Conservation (phyloP, 2,888 invertebrate species). For the Azorinus chamasolen region DNA sequence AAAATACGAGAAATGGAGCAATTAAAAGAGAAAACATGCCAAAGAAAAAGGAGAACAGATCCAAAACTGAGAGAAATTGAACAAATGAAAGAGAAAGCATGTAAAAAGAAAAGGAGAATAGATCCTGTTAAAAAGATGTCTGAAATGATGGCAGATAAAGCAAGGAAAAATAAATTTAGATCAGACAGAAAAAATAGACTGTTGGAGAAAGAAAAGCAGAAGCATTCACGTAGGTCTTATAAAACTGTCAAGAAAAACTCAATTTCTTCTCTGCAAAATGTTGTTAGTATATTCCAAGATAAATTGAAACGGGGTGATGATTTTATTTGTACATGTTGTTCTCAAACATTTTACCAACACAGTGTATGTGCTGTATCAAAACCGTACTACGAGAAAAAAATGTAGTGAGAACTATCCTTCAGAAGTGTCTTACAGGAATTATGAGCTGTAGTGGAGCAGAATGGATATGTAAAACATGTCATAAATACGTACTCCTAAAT, state of each 20-base stretch:
- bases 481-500: too few relatives aligned
- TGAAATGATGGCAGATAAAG: neutral
- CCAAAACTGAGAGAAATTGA: neutral
- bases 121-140: conserved; percentile 2
- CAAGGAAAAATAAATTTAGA: conserved; percentile 3
- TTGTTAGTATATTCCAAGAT: conserved; percentile 9
- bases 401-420: too few relatives aligned
- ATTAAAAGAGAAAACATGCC: neutral
- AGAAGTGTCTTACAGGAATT: too few relatives aligned
- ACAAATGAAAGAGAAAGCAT: neutral
- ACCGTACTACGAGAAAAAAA: too few relatives aligned
- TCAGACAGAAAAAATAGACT: conserved; percentile 4
- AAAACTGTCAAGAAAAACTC: too few relatives aligned
- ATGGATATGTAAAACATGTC: too few relatives aligned
- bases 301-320: conserved; percentile 33
- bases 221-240: neutral
- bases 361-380: too few relatives aligned
- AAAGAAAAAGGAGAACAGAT: neutral
- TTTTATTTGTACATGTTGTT: conserved; percentile 34
- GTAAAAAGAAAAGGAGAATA: neutral
- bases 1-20: neutral
- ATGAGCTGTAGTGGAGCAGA: too few relatives aligned
- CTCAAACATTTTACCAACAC: conserved; percentile 44
- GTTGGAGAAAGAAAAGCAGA: neutral
- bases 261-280: neutral